These are phyloP conservation scores for Meloe dianella DNA, from an alignment of 2,888 invertebrate genomes.

Conservation along the genomic window DNA sequence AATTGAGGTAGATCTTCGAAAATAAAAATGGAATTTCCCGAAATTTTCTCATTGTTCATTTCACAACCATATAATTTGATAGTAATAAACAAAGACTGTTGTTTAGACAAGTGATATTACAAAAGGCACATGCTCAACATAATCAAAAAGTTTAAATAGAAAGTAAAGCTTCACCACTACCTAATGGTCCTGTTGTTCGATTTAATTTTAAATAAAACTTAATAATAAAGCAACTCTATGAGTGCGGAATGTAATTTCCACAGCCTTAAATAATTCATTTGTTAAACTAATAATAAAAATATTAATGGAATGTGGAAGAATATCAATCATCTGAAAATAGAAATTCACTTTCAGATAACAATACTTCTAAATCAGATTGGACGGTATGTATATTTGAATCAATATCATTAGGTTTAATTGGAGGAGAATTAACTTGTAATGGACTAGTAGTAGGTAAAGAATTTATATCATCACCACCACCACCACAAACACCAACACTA, in stretches of 20 bases:
- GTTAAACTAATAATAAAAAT: neutral
- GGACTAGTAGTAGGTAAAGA: conserved; percentile 38
- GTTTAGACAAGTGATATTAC: neutral
- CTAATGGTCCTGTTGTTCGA: neutral
- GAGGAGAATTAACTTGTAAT: conserved; percentile 33
- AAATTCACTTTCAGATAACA: conserved; percentile 66
- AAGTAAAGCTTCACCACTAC: neutral
- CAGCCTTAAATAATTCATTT: conserved; percentile 33
- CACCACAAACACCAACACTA: conserved; percentile 50
- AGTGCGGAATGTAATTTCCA: conserved; percentile 49
- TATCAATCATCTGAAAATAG: conserved; percentile 62
- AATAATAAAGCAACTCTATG: conserved; percentile 38
- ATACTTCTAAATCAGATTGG: conserved; percentile 67
- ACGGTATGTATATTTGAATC: conserved; percentile 68
- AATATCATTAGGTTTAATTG: conserved; percentile 53
- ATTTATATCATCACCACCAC: conserved; percentile 38
- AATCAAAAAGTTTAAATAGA: neutral
- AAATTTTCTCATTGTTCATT: too few species aligned
- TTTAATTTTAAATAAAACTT: conserved; percentile 21
- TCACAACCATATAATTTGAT: too few species aligned
- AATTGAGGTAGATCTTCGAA: neutral
- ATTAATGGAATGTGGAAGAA: conserved; percentile 29
- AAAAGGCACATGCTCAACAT: neutral
- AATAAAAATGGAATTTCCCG: too few species aligned
- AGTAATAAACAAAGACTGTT: too few species aligned